Percentiles rank a stretch among this genome's conserved stretches.
Conservation (phyloP, 2,797 vertebrate genomes). For the Lagorchestes hirsutus region DNA sequence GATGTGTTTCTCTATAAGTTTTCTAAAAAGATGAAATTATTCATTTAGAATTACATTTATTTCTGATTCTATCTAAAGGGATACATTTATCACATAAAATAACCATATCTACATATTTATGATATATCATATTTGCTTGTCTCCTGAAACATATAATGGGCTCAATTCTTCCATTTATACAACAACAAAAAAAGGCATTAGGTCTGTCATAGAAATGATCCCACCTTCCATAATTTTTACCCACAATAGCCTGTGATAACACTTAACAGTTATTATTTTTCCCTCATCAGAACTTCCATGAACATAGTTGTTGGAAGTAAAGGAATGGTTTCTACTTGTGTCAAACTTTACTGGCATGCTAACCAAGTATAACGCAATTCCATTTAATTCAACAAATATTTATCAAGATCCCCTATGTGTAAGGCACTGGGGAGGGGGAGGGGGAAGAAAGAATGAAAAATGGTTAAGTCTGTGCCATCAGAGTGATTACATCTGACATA, state of each 20-base stretch:
- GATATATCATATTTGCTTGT: neutral
- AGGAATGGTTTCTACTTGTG: neutral
- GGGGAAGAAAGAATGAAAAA: neutral
- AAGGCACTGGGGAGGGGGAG: neutral
- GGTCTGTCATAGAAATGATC: neutral
- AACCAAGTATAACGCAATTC: neutral
- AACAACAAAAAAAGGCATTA: neutral
- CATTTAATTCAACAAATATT: neutral
- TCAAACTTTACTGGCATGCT: neutral
- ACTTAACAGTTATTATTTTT: neutral
- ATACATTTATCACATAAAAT: conserved; percentile 28
- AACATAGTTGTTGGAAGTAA: neutral
- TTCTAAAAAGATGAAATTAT: conserved; percentile 13
- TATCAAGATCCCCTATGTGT: neutral
- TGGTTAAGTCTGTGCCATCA: neutral
- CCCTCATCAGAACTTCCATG: neutral
- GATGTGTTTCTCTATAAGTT: neutral
- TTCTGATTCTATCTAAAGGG: conserved; percentile 29
- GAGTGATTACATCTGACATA: neutral
- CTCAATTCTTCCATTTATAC: neutral
- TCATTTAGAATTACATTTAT: neutral
- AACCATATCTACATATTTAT: neutral
- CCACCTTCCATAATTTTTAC: neutral
- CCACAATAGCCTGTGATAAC: neutral
- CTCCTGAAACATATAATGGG: neutral